phyloP scores from a whole-genome alignment of 2,797 vertebrate species.

The Phataginus tricuspis region DNA sequence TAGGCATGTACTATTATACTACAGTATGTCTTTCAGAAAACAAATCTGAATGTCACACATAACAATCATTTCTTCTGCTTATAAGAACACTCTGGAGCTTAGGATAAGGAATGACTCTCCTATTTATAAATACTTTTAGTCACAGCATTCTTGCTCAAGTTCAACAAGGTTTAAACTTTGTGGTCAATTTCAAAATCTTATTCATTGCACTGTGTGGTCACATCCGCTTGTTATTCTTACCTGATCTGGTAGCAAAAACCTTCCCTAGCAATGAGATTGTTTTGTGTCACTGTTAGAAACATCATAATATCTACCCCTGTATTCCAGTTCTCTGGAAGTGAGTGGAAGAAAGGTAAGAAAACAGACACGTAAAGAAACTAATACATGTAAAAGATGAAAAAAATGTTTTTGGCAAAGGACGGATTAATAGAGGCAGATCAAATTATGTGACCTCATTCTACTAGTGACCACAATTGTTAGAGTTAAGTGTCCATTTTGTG shows the following conservation, averaged over 20 bases:
- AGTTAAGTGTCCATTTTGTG: neutral
- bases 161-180: neutral
- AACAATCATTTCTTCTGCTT: neutral
- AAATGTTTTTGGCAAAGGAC: neutral
- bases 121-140: conserved; percentile 8
- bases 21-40: conserved; percentile 43
- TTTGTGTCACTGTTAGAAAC: neutral
- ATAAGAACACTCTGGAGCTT: neutral
- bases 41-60: conserved; percentile 20
- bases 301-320: neutral
- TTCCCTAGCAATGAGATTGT: neutral
- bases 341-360: neutral
- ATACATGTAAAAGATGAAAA: conserved; percentile 13
- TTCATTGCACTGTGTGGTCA: neutral
- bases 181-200: neutral
- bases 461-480: neutral
- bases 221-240: neutral
- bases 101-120: neutral
- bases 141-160: neutral
- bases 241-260: neutral
- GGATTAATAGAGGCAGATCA: neutral
- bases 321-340: neutral
- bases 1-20: neutral
- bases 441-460: neutral
- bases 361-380: neutral